Evolutionary conservation across 2,113 vertebrate species (phyloP).

Genomic region (Myrmophylax atrothorax): DNA sequence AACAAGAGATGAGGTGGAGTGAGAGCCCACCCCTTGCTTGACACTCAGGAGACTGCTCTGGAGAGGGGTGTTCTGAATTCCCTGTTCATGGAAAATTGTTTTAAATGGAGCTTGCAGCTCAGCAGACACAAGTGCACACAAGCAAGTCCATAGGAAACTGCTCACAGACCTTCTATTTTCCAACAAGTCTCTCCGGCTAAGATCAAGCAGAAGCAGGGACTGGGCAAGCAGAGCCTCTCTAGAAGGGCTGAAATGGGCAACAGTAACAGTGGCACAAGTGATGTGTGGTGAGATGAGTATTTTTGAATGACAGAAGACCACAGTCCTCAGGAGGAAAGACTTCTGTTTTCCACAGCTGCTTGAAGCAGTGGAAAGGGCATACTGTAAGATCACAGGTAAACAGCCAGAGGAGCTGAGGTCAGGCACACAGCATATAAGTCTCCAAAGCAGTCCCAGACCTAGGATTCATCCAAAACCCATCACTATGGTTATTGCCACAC

Average conservation of each 20-base stretch:
- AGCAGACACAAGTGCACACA: not conserved
- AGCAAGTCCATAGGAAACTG: not conserved
- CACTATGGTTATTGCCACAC: rapidly evolving
- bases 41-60: not conserved
- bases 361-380: not conserved
- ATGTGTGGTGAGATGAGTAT: not conserved
- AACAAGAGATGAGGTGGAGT: rapidly evolving
- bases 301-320: not conserved
- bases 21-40: not conserved
- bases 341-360: not conserved
- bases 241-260: not conserved
- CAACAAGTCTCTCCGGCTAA: not conserved
- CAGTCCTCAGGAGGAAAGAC: not conserved
- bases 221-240: not conserved
- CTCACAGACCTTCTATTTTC: not conserved
- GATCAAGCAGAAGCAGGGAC: not conserved
- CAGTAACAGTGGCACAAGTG: not conserved
- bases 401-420: not conserved
- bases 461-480: not conserved
- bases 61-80: not conserved
- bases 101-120: not conserved
- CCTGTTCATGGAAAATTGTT: not conserved
- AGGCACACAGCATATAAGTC: rapidly evolving
- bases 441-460: not conserved
- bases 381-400: not conserved